Conservation (phyloP, 2,113 vertebrate species). For the Spheniscus mendiculus region DNA sequence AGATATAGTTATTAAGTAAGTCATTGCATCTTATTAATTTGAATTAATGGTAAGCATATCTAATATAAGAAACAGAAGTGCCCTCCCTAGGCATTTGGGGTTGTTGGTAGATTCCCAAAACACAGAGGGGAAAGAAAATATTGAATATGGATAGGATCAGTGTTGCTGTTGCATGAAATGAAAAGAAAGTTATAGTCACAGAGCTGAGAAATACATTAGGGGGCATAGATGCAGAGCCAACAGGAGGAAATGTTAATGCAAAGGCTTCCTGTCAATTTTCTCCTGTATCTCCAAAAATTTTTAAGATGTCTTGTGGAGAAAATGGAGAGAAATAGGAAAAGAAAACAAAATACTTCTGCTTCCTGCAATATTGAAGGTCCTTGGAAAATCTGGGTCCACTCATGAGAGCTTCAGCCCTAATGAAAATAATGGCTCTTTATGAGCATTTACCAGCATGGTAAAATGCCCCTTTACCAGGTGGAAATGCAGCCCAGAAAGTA, state of each 20-base stretch:
- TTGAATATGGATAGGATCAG: not conserved
- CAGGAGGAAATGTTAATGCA: not conserved
- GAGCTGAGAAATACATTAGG: not conserved
- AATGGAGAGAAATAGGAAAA: not conserved
- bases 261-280: not conserved
- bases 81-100: not conserved
- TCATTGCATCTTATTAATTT: not conserved
- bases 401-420: not conserved
- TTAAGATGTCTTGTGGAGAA: not conserved
- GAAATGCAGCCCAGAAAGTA: not conserved
- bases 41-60: not conserved
- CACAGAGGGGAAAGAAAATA: not conserved
- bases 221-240: not conserved
- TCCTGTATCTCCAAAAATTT: not conserved
- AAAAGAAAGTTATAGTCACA: not conserved
- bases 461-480: not conserved
- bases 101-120: not conserved
- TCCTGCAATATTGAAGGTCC: not conserved
- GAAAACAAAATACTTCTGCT: not conserved
- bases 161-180: not conserved
- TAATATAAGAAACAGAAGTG: not conserved
- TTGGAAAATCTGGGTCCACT: not conserved
- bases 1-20: not conserved
- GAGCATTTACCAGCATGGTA: not conserved
- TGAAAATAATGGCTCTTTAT: not conserved